Evolutionary conservation across 1,140 invertebrate species (phyloP), one percentile per base, ranked within the genome.

Genomic region (Zaprionus lachaisei): DNA sequence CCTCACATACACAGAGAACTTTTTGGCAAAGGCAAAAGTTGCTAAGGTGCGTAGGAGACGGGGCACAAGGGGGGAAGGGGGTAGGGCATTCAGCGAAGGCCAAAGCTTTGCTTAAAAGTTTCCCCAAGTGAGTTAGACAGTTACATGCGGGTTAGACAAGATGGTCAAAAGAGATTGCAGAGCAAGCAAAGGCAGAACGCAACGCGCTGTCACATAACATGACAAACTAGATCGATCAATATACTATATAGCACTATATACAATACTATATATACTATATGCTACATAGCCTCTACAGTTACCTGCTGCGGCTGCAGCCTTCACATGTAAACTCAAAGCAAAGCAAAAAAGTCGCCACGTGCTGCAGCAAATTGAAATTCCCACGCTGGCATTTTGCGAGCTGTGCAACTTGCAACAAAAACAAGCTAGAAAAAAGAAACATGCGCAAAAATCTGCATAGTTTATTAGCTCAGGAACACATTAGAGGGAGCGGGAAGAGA

Each of bases 331-430:
- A 38, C 24, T 15, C 31, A 34, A 47, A 24, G 47, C n/a, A n/a
- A n/a, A 17, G 17, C n/a, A 17, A 17, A 51, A 51, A 51, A 51
- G 20, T 5, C 7, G 47, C 44, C 83, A 85, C 67, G 72, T 86
- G 83, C 67, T 77, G 41, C 66, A 72, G 56, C 73, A 75, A 83
- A 68, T 89, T 70, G 54, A 72, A 89, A 89, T 89, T 86, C 83
- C 78, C 83, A 87, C 81, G 84, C 74, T 60, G 67, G 49, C 58
- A 75, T 75, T 63, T 63, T 34, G 12, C 28, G 20, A 37, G 49
- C 62, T 66, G 9, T 34, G 31, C 31, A 34, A 34, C 9, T 34
- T 34, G 55, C 65, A 58, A 14, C 20, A 17, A 22, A 22, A 37
- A 38, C 15, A 76, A 76, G n/a, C 15, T 7, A 6, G 15, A n/a